These are phyloP conservation scores for Chelon labrosus DNA, from an alignment of 2,797 vertebrate species.

Conservation along the genomic window DNA sequence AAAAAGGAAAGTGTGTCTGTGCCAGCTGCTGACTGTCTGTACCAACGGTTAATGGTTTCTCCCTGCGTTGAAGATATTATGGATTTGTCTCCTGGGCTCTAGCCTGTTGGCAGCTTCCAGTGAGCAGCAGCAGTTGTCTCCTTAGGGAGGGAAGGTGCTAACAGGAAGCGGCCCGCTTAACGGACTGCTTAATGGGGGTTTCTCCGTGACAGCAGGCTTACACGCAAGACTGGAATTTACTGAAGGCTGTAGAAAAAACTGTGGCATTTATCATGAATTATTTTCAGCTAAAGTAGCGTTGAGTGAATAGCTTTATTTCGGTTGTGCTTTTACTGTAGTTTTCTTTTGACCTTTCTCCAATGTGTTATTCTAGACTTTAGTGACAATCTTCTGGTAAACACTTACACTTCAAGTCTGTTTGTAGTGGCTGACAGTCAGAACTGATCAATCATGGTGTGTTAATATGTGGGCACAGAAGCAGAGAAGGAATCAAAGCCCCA, in stretches of 20 bases:
- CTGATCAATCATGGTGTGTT: slow-evolving; percentile 41
- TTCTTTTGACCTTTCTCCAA: background rate
- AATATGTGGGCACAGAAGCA: slow-evolving; percentile 27
- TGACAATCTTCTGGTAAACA: slow-evolving; percentile 9
- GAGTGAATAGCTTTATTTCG: background rate
- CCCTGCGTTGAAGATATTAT: slow-evolving; percentile 59
- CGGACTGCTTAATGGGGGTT: slow-evolving; percentile 23
- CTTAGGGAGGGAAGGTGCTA: slow-evolving; percentile 36
- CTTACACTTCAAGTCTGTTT: slow-evolving; percentile 47
- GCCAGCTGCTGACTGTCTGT: slow-evolving; percentile 27
- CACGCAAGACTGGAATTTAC: slow-evolving; percentile 16
- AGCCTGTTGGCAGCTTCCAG: slow-evolving; percentile 54
- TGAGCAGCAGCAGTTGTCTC: slow-evolving; percentile 50
- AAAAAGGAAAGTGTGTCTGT: background rate
- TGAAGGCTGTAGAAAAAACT: background rate
- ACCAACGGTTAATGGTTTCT: slow-evolving; percentile 55
- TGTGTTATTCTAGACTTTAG: slow-evolving; percentile 11
- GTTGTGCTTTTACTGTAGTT: background rate
- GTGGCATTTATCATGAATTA: slow-evolving; percentile 27
- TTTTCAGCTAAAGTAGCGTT: background rate
- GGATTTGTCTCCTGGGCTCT: slow-evolving; percentile 47
- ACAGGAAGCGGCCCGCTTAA: slow-evolving; percentile 36
- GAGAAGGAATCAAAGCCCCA: slow-evolving; percentile 16
- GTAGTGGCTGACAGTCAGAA: slow-evolving; percentile 47
- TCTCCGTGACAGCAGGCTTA: slow-evolving; percentile 35